These are phyloP conservation scores for Acholoe squamosa DNA, from an alignment of 2,888 invertebrate genomes.

Conservation along the genomic window DNA sequence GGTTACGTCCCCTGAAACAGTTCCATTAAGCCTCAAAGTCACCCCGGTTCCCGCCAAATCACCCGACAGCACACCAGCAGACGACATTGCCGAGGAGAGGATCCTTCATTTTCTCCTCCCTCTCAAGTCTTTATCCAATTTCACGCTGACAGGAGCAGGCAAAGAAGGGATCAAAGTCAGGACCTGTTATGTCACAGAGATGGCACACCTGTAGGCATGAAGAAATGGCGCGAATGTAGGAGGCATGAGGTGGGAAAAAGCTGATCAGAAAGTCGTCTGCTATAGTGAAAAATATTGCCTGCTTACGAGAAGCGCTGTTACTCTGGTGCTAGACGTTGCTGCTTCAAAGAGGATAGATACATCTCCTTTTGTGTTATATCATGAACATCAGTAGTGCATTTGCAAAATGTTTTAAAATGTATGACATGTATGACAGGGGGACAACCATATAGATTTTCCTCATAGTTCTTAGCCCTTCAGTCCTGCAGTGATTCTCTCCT, in stretches of 20 bases:
- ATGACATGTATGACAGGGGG: no score
- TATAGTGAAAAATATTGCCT: background rate
- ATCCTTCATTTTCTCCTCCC: conserved; percentile 13
- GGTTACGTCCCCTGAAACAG: conserved; percentile 36
- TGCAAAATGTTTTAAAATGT: no score
- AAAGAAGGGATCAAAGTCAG: conserved; percentile 41
- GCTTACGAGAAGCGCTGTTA: background rate
- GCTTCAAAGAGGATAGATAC: background rate
- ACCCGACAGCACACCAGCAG: background rate
- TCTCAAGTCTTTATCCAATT: conserved; percentile 51
- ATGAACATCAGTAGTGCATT: no score
- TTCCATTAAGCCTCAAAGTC: conserved; percentile 55
- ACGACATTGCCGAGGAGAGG: background rate
- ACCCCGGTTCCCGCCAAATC: conserved; percentile 30
- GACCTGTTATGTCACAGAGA: background rate
- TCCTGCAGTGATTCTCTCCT: no score
- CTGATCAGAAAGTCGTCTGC: background rate
- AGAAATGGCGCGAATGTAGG: conserved; percentile 29
- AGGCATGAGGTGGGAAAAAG: background rate
- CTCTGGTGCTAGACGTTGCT: background rate
- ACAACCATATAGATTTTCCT: no score
- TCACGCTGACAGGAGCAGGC: conserved; percentile 21
- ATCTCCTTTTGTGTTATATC: no score
- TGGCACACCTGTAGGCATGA: conserved; percentile 35
- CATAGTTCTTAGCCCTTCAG: no score